Evolutionary conservation across 2,888 invertebrate genomes (phyloP).

Genomic region (Strigamia maritima): DNA sequence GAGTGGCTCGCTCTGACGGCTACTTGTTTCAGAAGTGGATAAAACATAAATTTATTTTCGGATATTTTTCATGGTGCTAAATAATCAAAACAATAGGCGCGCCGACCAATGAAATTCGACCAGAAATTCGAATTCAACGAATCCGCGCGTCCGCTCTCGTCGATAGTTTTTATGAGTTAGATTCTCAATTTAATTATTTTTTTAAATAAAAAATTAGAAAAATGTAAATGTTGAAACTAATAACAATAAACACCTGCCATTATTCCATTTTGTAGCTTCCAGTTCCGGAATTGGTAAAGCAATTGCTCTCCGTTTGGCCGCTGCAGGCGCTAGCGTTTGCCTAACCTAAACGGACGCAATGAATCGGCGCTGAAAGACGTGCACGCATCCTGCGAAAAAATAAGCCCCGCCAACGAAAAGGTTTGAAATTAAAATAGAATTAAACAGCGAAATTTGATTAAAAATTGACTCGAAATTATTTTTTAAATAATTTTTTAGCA

Average conservation of each 20-base stretch:
- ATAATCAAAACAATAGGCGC: too few relatives aligned
- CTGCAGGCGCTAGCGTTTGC: neutral
- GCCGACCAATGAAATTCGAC: too few relatives aligned
- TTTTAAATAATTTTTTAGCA: neutral
- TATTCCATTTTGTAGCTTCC: neutral
- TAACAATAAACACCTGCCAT: too few relatives aligned
- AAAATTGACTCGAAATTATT: neutral
- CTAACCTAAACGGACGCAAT: neutral
- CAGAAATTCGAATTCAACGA: too few relatives aligned
- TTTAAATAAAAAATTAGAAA: neutral
- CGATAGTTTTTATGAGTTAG: too few relatives aligned
- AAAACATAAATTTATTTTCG: neutral
- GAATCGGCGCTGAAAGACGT: neutral
- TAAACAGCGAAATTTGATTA: neutral
- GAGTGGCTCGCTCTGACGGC: too few relatives aligned
- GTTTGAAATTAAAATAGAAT: neutral
- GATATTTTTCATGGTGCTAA: too few relatives aligned
- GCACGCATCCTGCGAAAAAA: slow-evolving; percentile 18
- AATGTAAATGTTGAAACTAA: neutral
- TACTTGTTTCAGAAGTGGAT: too few relatives aligned
- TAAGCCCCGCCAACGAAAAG: neutral
- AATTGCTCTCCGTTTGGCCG: neutral
- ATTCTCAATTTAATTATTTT: neutral
- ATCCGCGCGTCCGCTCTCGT: too few relatives aligned
- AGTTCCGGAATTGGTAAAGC: slow-evolving; percentile 15